Base-by-base conservation (phyloP, 35 echinoderm and acorn worm species). In the Apostichopus californicus region DNA sequence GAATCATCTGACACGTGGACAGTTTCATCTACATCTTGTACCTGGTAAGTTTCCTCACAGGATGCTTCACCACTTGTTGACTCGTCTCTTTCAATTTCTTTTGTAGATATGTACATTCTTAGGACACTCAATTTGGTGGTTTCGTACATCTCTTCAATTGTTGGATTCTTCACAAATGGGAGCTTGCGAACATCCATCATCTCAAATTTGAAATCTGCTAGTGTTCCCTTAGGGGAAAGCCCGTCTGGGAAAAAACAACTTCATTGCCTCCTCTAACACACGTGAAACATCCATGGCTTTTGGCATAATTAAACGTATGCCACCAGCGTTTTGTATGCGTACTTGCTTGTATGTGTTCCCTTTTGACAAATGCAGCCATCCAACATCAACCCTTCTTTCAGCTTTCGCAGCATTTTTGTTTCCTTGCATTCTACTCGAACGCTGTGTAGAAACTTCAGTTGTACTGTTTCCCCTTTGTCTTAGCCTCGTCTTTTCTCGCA, bases 231-330 rank as follows among this genome's bases (percentile, higher is more conserved):
- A 18, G 78, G 78, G 22, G 6, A 46, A n/a, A 55, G 54, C 80
- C 80, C 80, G 54, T 56, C 6, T 83, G 80, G 80, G n/a, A 25
- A 83, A 83, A 17, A 55, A 55, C 80, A 83, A 83, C 53, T 55
- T 56, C 53, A 56, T 83, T 55, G 9, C 80, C 46, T 56, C 80
- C 28, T 55, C 80, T 53, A 17, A 53, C 5, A 79, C 52, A 34
- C 26, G 18, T 22, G 78, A 79, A 52, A 79, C 78, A 79, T 17
- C 26, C 78, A 34, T 79, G 23, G 4, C 78, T 79, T 22, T 79
- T 18, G 78, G 26, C 78, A 79, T 23, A 34, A 25, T 23, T 34
- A 79, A 52, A 10, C 78, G 78, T 79, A 79, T 79, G 4, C 14
- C 80, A 83, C 80, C 54, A 56, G 6, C 80, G 13, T 83, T 83